These are phyloP conservation scores for Chrysina gloriosa DNA, from an alignment of 2,888 invertebrate species.

Conservation along the genomic window DNA sequence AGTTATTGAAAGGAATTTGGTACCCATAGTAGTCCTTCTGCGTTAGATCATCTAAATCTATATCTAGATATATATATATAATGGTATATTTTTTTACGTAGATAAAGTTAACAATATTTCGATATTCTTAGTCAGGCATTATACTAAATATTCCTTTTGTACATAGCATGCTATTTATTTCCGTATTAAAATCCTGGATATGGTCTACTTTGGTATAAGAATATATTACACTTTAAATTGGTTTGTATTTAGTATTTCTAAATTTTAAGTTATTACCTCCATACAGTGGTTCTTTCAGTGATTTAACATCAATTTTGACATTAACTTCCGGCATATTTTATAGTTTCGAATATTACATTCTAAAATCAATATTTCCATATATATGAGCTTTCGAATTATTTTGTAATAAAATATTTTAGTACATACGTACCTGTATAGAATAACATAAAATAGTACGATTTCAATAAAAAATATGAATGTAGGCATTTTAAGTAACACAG, in stretches of 20 bases:
- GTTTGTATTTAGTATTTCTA: background rate
- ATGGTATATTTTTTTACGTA: background rate
- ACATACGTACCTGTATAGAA: slow-evolving; percentile 42
- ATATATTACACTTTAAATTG: background rate
- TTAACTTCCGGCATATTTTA: no score
- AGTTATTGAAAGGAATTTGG: no score
- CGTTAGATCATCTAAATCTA: no score
- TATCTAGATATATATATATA: no score
- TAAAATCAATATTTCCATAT: no score
- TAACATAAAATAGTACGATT: slow-evolving; percentile 15
- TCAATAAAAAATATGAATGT: slow-evolving; percentile 3
- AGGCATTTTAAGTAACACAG: slow-evolving; percentile 12
- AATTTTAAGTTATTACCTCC: no score
- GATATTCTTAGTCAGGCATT: slow-evolving; percentile 15
- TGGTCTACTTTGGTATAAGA: background rate
- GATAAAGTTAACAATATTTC: slow-evolving; percentile 13
- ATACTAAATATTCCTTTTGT: background rate
- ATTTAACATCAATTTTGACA: no score
- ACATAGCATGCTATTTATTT: slow-evolving; percentile 9
- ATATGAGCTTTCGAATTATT: no score
- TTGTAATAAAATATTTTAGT: slow-evolving; percentile 38
- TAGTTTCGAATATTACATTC: no score
- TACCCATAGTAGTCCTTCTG: no score
- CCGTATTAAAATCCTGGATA: background rate
- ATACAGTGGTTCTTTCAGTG: no score